A percentile compares a stretch with the other conserved stretches of the same genome.
Conservation (phyloP, 2,113 vertebrate genomes). For the Planiliza haematocheilus region DNA sequence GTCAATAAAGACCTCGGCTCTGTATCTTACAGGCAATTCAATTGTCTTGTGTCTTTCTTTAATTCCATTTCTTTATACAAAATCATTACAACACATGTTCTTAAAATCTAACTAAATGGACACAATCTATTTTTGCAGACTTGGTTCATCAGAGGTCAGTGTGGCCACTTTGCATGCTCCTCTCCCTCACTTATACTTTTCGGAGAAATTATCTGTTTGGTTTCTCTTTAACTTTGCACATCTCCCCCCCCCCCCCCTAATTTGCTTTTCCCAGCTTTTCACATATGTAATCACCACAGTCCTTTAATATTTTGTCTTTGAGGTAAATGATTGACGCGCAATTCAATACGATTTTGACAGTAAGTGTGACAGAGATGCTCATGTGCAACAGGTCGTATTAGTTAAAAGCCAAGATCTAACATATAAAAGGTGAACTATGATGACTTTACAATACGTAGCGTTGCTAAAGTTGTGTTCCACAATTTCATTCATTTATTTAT, state of each 20-base stretch:
- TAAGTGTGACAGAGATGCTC: not conserved
- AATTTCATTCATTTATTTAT: too few species aligned
- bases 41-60: slow-evolving; percentile 80
- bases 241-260: slow-evolving; percentile 41
- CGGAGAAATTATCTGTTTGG: slow-evolving; percentile 39
- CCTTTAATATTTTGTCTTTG: not conserved
- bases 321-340: not conserved
- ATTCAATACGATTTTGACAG: slow-evolving; percentile 9
- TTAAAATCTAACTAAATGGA: slow-evolving; percentile 12
- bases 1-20: slow-evolving; percentile 75
- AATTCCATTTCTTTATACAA: slow-evolving; percentile 30
- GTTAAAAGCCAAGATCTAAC: not conserved
- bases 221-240: slow-evolving; percentile 62
- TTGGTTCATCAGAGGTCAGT: slow-evolving; percentile 76
- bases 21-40: slow-evolving; percentile 60
- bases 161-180: slow-evolving; percentile 77
- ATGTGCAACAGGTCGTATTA: not conserved
- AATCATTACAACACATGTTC: slow-evolving; percentile 3
- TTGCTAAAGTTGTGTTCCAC: not conserved
- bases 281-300: slow-evolving; percentile 27
- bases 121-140: slow-evolving; percentile 78
- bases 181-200: slow-evolving; percentile 53
- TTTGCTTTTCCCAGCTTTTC: slow-evolving; percentile 57
- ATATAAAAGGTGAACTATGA: not conserved
- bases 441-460: not conserved